Conservation (phyloP, 2,797 vertebrate species). For the Enteromius thamalakanensis region DNA sequence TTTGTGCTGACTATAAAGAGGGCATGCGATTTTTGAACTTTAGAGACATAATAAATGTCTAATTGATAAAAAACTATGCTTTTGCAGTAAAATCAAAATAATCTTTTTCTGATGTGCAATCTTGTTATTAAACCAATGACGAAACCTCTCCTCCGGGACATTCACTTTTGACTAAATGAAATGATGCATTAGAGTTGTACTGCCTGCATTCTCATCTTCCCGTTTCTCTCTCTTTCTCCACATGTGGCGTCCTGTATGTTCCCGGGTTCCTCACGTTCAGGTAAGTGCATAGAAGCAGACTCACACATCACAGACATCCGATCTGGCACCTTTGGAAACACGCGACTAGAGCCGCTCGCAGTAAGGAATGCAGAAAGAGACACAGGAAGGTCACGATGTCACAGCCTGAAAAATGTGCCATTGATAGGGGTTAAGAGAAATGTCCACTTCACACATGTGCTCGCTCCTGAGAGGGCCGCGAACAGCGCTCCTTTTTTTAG, state of each 20-base stretch:
- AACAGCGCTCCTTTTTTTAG: slow-evolving; percentile 43
- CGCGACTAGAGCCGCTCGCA: not conserved
- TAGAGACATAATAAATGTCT: slow-evolving; percentile 21
- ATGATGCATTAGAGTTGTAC: not conserved
- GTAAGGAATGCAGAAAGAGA: slow-evolving; percentile 24
- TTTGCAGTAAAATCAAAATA: slow-evolving; percentile 43
- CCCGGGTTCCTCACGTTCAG: not conserved
- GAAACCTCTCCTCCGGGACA: not conserved
- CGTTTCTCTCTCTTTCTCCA: not conserved
- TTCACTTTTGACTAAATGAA: not conserved
- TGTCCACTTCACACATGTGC: slow-evolving; percentile 40
- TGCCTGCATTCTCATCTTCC: not conserved
- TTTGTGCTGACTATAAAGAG: not conserved
- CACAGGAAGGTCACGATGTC: slow-evolving; percentile 29
- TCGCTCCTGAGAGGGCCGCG: not conserved
- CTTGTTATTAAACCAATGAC: slow-evolving; percentile 51
- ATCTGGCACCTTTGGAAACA: not conserved
- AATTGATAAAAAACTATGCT: slow-evolving; percentile 23
- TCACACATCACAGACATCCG: not conserved
- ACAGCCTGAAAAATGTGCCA: slow-evolving; percentile 39
- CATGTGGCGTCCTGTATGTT: not conserved
- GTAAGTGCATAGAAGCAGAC: slow-evolving; percentile 24
- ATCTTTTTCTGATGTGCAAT: slow-evolving; percentile 35
- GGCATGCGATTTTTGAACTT: not conserved
- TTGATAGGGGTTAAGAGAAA: slow-evolving; percentile 52